Evolutionary conservation across 2,797 vertebrate genomes (phyloP).

Genomic region (Taeniopygia guttata): DNA sequence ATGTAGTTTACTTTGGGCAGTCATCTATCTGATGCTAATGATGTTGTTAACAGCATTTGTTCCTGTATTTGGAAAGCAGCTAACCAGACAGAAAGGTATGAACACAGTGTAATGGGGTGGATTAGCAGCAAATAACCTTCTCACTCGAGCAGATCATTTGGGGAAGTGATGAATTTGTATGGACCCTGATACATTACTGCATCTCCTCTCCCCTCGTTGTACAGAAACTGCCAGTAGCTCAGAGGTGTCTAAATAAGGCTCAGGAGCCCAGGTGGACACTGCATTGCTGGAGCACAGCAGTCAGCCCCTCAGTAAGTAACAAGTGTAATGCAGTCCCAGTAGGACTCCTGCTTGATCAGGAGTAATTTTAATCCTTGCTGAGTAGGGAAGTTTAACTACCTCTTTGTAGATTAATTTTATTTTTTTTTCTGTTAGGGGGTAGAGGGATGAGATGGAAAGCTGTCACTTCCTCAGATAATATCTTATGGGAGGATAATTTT

Average conservation of each 20-base stretch:
- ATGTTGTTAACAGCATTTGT: background rate
- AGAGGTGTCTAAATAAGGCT: background rate
- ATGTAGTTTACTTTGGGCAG: background rate
- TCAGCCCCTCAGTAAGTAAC: background rate
- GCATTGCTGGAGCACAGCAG: background rate
- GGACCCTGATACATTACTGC: background rate
- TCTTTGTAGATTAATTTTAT: background rate
- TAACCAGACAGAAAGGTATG: background rate
- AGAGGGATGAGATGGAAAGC: background rate
- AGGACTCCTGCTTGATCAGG: background rate
- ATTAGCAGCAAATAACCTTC: background rate
- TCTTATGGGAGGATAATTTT: background rate
- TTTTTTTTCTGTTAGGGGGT: accelerated
- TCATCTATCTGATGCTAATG: background rate
- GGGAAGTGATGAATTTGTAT: background rate
- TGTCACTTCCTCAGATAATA: background rate
- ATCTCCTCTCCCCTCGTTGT: background rate
- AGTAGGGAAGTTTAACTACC: background rate
- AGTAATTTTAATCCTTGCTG: background rate
- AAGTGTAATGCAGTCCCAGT: background rate
- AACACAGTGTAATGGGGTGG: background rate
- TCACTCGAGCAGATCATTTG: background rate
- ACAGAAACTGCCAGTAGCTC: background rate
- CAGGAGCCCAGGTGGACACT: background rate
- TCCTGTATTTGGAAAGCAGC: conserved; percentile 13